Percentiles rank a stretch among this genome's conserved stretches.
phyloP scores from a whole-genome alignment of 92 coral and sea anemone species.

The Porites rus region DNA sequence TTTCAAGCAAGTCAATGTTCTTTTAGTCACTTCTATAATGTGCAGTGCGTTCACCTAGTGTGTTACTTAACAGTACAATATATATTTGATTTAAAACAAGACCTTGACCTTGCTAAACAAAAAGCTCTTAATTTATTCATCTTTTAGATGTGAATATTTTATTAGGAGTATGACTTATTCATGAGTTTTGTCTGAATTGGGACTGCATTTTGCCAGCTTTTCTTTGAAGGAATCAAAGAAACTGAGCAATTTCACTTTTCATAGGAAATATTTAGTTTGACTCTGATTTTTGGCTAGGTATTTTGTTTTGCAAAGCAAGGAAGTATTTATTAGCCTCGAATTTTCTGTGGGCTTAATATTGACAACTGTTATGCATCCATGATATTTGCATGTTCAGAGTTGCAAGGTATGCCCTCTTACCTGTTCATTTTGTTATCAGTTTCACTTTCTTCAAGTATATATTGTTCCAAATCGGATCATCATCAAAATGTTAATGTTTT shows the following conservation, averaged over 20 bases:
- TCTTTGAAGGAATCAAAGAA: neutral
- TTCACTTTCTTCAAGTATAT: neutral
- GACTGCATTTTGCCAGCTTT: neutral
- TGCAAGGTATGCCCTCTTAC: constrained; percentile 15
- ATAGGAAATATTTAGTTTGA: neutral
- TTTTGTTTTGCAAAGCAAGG: neutral
- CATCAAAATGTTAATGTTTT: neutral
- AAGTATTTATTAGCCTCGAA: neutral
- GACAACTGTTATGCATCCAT: constrained; percentile 1
- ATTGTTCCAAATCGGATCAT: neutral
- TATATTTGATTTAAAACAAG: neutral
- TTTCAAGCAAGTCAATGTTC: neutral
- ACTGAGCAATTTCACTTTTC: neutral
- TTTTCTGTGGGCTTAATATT: neutral
- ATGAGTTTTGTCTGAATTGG: constrained; percentile 75
- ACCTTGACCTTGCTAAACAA: constrained; percentile 37
- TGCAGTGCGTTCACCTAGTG: too few species aligned
- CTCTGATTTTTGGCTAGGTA: neutral
- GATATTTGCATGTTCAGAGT: constrained; percentile 16
- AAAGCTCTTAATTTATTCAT: constrained; percentile 2
- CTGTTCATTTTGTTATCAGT: constrained; percentile 11
- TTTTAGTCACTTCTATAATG: neutral
- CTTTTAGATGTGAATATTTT: constrained; percentile 1
- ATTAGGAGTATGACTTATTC: constrained; percentile 57
- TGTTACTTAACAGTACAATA: neutral